Evolutionary conservation across 1,140 invertebrate genomes (phyloP), one percentile per base, ranked within the genome.

Genomic region (Portunus trituberculatus): DNA sequence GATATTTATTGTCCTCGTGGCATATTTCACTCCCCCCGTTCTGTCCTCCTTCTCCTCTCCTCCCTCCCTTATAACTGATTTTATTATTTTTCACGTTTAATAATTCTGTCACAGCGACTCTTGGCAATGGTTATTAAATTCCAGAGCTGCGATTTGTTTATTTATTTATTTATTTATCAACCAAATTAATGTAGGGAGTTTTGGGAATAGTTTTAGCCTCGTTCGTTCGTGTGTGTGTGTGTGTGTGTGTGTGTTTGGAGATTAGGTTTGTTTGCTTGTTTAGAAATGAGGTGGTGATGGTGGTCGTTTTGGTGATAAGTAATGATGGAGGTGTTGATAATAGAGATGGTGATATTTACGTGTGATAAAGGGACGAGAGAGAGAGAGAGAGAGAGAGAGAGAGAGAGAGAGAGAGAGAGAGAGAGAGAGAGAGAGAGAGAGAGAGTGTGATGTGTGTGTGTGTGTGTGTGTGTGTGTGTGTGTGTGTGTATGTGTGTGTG

Each of bases 321-420:
- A 6, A 39, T 6, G 6, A 6, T 39, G 39, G 6, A 39, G 6
- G 39, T 59, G 52, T 59, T 59, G 12, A 59, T 59, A 59, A 59
- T 52, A 59, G 52, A 2, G 16, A 59, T 59, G 16, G 52, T 59
- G 12, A 59, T 59, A 10, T 1, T 14, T 59, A 59, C 12, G 16
- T 59, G 16, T 59, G 16, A 59, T 59, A 59, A 14, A 59, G 16
- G 76, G 76, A 82, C 1, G 8, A 7, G 76, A 82, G 76, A 82
- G 76, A 82, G 76, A 82, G 76, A 82, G 76, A 82, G 76, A 82
- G 76, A 82, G 76, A 82, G 76, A 82, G 76, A 82, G 76, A 82
- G 76, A 82, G 76, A 82, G 76, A 82, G 76, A 82, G 76, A 82
- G 76, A 82, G 76, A 82, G 76, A 82, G 76, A 82, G 76, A 82